Evolutionary conservation across 2,888 invertebrate genomes (phyloP), one percentile per base, ranked within the genome.

Genomic region (Gasteruption jaculator): DNA sequence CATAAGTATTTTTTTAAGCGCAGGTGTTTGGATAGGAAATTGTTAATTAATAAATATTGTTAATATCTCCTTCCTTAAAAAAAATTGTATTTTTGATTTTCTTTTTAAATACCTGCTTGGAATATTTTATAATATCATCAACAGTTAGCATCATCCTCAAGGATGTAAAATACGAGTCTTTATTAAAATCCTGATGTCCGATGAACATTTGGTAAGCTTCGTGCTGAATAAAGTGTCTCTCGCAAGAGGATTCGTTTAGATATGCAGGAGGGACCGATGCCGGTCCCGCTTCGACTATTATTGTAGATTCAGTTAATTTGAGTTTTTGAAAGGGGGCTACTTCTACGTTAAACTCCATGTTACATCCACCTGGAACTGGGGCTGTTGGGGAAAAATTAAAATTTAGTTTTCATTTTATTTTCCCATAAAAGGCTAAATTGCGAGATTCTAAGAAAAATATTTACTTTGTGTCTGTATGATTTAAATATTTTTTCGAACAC

Each of bases 291-390:
- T 79, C 77, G 2, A 86, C 75, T 11, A 60, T 64, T 5, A 84
- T 72, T 34, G 75, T 61, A 15, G 71, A 49, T 50, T 72, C 52
- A 31, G 61, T 66, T 38, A 71, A 63, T 2, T 45, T 49, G 16
- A 80, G 50, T 35, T 66, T 66, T 57, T 82, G 74, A 57, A 74
- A 83, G 1, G 88, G 85, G 6, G 83, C 77, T 48, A 76, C 74
- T 50, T 76, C 71, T 11, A 78, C 60, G 26, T 78, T 68, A 51
- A 81, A 81, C 56, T 83, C 83, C 76, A 83, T 75, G 58, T 85
- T 87, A 62, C 88, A 88, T 12, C 85, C 88, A 25, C 89, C 89
- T 12, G 88, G 86, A 50, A 86, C 72, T 1, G 88, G 88, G 62
- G 80, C 88, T 88, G 68, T 45, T 73, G 55, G 37, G 48, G 56